These are phyloP conservation scores for Campoplex nolae DNA, from an alignment of 2,888 invertebrate species.

Conservation along the genomic window DNA sequence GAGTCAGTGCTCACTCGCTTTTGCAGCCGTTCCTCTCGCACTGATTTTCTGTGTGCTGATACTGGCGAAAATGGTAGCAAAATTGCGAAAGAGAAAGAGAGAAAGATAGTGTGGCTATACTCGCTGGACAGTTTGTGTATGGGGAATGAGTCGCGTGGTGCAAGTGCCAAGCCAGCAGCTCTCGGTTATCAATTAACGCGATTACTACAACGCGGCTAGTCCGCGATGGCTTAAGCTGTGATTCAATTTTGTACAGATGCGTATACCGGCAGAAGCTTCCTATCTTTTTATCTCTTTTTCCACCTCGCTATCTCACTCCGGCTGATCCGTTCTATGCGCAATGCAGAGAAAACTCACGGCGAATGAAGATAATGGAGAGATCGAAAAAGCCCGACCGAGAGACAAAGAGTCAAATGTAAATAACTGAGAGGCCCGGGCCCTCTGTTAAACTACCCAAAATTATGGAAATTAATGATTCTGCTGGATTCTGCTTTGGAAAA, in stretches of 20 bases:
- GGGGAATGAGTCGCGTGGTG: constrained; percentile 59
- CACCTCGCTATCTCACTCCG: constrained; percentile 5
- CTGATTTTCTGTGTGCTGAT: constrained; percentile 51
- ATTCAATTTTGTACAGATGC: constrained; percentile 77
- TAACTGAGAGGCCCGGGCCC: constrained; percentile 9
- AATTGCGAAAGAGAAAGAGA: constrained; percentile 33
- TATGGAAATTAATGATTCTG: constrained; percentile 56
- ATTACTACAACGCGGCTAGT: constrained; percentile 69
- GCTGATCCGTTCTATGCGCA: constrained; percentile 30
- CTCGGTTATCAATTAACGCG: constrained; percentile 82
- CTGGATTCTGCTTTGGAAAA: constrained; percentile 40
- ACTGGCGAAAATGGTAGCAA: constrained; percentile 49
- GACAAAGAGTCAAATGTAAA: constrained; percentile 46
- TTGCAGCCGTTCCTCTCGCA: constrained; percentile 23
- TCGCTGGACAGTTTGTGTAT: constrained; percentile 34
- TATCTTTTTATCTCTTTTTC: constrained; percentile 5
- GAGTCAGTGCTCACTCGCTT: background rate
- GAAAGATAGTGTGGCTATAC: constrained; percentile 4
- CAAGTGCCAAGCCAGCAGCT: constrained; percentile 72
- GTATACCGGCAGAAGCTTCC: constrained; percentile 54
- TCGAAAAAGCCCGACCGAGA: constrained; percentile 18
- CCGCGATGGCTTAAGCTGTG: constrained; percentile 78
- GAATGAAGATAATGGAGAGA: constrained; percentile 49
- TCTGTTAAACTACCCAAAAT: constrained; percentile 37
- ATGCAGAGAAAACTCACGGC: constrained; percentile 28